Percentiles rank a stretch among this genome's conserved stretches.
Evolutionary conservation across 2,113 vertebrate genomes (phyloP).

Genomic region (Urocitellus parryii): DNA sequence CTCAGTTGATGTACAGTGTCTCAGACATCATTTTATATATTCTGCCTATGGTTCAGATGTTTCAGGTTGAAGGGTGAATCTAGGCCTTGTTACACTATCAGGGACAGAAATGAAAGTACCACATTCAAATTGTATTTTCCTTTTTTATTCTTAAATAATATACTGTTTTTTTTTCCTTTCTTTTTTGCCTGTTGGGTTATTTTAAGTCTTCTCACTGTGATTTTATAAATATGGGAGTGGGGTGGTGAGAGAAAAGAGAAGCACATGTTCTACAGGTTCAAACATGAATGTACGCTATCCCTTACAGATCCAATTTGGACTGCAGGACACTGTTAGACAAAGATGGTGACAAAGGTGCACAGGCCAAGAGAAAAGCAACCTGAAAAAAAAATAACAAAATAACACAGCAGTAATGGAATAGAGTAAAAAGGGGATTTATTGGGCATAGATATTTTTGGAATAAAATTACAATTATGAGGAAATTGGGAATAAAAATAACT

Average conservation of each 20-base stretch:
- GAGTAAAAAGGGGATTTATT: background rate
- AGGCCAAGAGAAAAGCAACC: background rate
- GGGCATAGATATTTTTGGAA: background rate
- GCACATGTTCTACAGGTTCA: background rate
- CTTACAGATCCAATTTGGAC: background rate
- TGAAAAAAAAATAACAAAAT: background rate
- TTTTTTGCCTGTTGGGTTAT: background rate
- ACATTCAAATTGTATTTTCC: background rate
- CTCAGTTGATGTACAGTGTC: background rate
- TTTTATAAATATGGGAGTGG: background rate
- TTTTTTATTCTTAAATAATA: background rate
- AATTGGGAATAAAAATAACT: background rate
- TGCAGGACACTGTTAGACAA: background rate
- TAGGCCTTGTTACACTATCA: background rate
- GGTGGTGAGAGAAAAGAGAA: background rate
- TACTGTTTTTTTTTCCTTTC: background rate
- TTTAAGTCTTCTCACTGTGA: background rate
- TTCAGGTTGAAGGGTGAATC: background rate
- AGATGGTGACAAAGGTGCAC: background rate
- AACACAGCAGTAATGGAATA: background rate
- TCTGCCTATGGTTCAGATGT: background rate
- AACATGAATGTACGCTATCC: background rate
- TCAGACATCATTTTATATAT: background rate
- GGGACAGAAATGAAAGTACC: background rate
- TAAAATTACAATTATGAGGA: background rate